Percentiles rank a stretch among this genome's conserved stretches.
phyloP scores from a whole-genome alignment of 2,113 vertebrate species.

The Sitta europaea region DNA sequence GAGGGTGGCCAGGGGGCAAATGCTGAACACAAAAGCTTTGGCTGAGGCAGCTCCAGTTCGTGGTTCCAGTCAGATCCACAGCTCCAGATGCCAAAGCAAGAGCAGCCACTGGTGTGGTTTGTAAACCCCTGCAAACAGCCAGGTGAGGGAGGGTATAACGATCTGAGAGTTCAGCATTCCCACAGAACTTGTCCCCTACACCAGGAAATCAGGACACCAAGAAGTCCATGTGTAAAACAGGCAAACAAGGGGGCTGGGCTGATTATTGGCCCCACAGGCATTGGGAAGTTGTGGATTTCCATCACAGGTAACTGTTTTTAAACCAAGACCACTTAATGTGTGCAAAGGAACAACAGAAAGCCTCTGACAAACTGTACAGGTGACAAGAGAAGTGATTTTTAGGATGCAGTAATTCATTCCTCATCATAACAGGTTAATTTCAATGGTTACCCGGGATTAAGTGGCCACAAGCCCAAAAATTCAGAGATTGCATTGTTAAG shows the following conservation, averaged over 20 bases:
- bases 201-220: neutral
- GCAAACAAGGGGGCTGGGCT: neutral
- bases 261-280: neutral
- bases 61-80: rapidly evolving
- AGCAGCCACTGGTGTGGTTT: neutral
- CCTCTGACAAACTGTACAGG: neutral
- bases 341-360: neutral
- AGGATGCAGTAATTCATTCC: neutral
- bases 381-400: neutral
- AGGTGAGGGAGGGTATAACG: rapidly evolving
- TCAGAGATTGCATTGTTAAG: neutral
- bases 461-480: neutral
- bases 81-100: neutral
- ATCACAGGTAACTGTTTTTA: neutral
- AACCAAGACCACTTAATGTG: neutral
- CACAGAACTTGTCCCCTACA: neutral
- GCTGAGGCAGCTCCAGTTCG: neutral
- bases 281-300: neutral
- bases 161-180: rapidly evolving
- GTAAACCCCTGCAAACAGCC: neutral
- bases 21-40: neutral
- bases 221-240: neutral
- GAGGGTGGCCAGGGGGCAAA: neutral
- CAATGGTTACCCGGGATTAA: neutral
- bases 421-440: neutral